These are phyloP conservation scores for Drosophila multiciliata DNA, from an alignment of 2,888 invertebrate species.

Conservation along the genomic window DNA sequence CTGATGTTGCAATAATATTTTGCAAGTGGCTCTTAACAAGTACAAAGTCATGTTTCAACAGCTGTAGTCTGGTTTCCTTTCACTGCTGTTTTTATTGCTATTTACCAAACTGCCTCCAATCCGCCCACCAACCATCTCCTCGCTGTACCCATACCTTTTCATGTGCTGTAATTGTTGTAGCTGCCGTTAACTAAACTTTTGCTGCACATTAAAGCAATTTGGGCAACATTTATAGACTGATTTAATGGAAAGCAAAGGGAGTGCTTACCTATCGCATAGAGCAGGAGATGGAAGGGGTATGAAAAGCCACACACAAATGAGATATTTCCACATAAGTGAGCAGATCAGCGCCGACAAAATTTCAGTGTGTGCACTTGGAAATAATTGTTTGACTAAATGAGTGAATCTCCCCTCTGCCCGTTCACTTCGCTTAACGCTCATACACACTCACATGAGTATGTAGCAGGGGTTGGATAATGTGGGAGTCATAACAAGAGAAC, in stretches of 20 bases:
- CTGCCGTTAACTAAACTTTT: slow-evolving; percentile 71
- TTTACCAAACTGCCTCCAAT: slow-evolving; percentile 27
- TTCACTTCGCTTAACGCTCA: slow-evolving; percentile 43
- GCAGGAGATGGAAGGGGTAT: not conserved
- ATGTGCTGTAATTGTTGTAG: slow-evolving; percentile 44
- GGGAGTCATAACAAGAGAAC: slow-evolving; percentile 35
- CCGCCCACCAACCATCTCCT: not conserved
- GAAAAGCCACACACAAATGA: slow-evolving; percentile 54
- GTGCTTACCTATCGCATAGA: not conserved
- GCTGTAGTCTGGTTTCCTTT: slow-evolving; percentile 77
- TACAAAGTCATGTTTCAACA: slow-evolving; percentile 82
- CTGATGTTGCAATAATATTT: slow-evolving; percentile 72
- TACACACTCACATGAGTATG: slow-evolving; percentile 17
- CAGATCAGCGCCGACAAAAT: slow-evolving; percentile 52
- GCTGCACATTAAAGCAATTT: slow-evolving; percentile 82
- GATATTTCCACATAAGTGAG: slow-evolving; percentile 76
- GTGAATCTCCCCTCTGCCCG: slow-evolving; percentile 42
- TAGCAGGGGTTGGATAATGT: slow-evolving; percentile 2
- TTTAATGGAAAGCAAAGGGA: slow-evolving; percentile 78
- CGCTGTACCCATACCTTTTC: not conserved
- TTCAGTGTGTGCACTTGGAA: slow-evolving; percentile 67
- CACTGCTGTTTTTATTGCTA: slow-evolving; percentile 65
- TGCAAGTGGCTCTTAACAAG: slow-evolving; percentile 77
- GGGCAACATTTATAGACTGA: slow-evolving; percentile 82
- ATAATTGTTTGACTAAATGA: slow-evolving; percentile 79